Conservation (phyloP, 2,888 invertebrate species). For the Synanthedon andrenaeformis region DNA sequence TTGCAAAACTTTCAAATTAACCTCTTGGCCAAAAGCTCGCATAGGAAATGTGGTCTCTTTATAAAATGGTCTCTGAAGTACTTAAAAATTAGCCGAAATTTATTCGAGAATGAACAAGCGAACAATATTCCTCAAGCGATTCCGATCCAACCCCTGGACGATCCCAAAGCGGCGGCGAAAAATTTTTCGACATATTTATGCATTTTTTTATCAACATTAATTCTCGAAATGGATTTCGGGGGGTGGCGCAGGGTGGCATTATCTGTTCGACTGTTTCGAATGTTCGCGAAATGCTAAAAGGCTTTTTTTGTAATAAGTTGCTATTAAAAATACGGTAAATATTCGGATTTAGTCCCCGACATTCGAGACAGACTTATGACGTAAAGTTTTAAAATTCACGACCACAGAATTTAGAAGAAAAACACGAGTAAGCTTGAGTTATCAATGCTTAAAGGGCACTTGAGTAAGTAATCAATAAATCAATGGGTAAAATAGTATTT, state of each 20-base stretch:
- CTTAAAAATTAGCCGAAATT: conserved; percentile 42
- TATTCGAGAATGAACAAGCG: conserved; percentile 25
- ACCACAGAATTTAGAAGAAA: conserved; percentile 6
- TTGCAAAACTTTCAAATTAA: too few species aligned
- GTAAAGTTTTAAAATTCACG: background rate
- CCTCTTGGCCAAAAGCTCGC: too few species aligned
- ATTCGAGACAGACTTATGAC: too few species aligned
- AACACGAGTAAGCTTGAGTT: too few species aligned
- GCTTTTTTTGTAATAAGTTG: background rate
- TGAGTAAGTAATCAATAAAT: too few species aligned
- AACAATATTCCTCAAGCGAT: conserved; percentile 8
- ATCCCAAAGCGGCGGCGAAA: conserved; percentile 29
- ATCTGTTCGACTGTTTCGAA: conserved; percentile 19
- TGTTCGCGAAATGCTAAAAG: conserved; percentile 11
- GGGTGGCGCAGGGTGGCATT: conserved; percentile 11
- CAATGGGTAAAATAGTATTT: too few species aligned
- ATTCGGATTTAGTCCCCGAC: background rate
- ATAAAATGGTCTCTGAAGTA: too few species aligned
- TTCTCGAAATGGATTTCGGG: conserved; percentile 51
- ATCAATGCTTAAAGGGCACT: too few species aligned
- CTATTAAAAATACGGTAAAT: background rate
- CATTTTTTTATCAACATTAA: conserved; percentile 42
- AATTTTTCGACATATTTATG: conserved; percentile 38
- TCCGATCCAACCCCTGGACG: conserved; percentile 13
- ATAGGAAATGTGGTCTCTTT: too few species aligned